phyloP scores from a whole-genome alignment of 2,797 vertebrate species.

The Mormyrus proboscirostris region DNA sequence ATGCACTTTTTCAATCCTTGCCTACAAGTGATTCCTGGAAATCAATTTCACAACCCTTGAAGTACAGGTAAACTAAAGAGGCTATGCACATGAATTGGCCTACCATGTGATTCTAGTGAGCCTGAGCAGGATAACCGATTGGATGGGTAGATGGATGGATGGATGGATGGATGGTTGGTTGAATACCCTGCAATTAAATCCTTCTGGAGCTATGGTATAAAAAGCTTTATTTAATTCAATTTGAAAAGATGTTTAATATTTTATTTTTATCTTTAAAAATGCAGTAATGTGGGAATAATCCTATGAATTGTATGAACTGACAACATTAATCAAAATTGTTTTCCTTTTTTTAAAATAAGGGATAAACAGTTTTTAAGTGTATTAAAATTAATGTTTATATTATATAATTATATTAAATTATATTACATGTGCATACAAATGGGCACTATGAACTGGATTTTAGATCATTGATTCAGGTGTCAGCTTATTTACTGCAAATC shows the following conservation, averaged over 20 bases:
- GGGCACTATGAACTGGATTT: neutral
- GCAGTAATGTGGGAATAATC: neutral
- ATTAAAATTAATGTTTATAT: neutral
- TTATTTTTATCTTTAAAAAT: neutral
- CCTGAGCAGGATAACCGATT: neutral
- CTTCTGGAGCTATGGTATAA: neutral
- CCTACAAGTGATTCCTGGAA: neutral
- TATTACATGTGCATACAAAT: neutral
- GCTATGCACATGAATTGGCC: neutral
- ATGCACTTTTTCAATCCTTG: neutral
- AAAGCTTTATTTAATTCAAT: neutral
- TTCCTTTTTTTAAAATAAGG: neutral
- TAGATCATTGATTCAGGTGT: neutral
- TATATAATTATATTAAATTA: neutral
- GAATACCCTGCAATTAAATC: neutral
- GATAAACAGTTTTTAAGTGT: neutral
- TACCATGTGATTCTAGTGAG: neutral
- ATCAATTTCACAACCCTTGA: neutral
- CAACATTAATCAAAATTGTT: neutral
- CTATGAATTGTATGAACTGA: neutral
- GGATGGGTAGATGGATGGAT: neutral
- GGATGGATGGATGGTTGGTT: neutral
- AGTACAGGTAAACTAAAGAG: neutral
- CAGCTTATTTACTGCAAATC: constrained; percentile 4
- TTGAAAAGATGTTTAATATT: neutral